These are phyloP conservation scores for Pristionchus japonicus DNA, from an alignment of 2,888 invertebrate species.

Conservation along the genomic window DNA sequence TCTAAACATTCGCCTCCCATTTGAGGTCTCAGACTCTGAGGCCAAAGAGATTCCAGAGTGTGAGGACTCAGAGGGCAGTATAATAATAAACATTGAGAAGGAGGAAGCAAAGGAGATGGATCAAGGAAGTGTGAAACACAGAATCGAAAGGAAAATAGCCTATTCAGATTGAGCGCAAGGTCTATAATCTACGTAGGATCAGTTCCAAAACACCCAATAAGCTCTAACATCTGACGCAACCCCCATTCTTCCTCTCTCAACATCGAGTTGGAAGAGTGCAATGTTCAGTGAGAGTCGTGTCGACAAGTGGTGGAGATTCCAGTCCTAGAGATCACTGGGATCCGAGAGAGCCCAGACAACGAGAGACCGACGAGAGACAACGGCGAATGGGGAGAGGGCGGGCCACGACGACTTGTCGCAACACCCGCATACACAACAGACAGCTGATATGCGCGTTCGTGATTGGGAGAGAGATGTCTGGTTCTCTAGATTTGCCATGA, in stretches of 20 bases:
- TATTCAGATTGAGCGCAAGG: no score
- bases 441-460: constrained; percentile 15
- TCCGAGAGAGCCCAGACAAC: neutral
- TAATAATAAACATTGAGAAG: constrained; percentile 9
- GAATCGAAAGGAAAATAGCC: neutral
- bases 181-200: no score
- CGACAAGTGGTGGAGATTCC: neutral
- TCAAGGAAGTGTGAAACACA: neutral
- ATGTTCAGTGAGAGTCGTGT: neutral
- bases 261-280: neutral
- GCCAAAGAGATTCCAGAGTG: neutral
- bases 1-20: neutral
- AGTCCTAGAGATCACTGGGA: neutral
- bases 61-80: constrained; percentile 15
- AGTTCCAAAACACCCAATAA: no score
- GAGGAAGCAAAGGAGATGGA: neutral
- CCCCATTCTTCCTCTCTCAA: no score
- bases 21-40: no score
- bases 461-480: neutral
- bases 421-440: constrained; percentile 25
- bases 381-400: neutral
- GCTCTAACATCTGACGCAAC: no score
- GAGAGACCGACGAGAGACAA: neutral
- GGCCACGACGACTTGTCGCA: neutral
- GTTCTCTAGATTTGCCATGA: neutral